These are phyloP conservation scores for Onychomys leucogaster DNA, from an alignment of 2,797 vertebrate species.

Conservation along the genomic window DNA sequence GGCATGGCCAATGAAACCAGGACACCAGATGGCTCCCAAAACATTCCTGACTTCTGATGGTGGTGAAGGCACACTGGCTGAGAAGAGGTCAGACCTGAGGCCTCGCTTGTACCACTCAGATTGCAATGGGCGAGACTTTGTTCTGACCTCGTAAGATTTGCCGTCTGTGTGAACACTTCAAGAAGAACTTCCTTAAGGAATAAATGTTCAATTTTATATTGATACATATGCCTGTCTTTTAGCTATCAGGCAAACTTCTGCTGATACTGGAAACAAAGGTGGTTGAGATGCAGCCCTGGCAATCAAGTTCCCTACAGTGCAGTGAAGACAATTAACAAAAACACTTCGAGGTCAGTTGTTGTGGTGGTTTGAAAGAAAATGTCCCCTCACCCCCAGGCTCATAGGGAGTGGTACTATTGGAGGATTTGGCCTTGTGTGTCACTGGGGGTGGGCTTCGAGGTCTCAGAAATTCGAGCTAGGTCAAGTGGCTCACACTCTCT, in stretches of 20 bases:
- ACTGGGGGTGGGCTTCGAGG: neutral
- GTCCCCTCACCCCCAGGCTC: neutral
- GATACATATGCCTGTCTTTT: neutral
- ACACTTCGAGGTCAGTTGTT: neutral
- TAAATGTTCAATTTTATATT: neutral
- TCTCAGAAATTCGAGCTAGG: neutral
- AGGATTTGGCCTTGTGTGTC: neutral
- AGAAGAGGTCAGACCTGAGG: neutral
- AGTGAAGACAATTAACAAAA: neutral
- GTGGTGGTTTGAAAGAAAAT: neutral
- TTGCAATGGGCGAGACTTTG: neutral
- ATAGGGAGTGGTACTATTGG: neutral
- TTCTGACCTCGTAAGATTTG: neutral
- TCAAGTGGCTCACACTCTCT: neutral
- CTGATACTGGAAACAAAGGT: neutral
- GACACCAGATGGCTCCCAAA: neutral
- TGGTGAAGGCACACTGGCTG: neutral
- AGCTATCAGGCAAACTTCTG: conserved; percentile 17
- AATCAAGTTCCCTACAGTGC: neutral
- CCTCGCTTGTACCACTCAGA: neutral
- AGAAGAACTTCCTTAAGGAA: neutral
- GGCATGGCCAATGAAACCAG: neutral
- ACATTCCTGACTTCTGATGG: conserved; percentile 4
- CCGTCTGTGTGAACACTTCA: neutral
- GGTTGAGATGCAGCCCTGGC: neutral